A percentile compares a stretch with the other conserved stretches of the same genome.
Evolutionary conservation across 1,140 invertebrate species (phyloP).

Genomic region (Muscidifurax raptorellus): DNA sequence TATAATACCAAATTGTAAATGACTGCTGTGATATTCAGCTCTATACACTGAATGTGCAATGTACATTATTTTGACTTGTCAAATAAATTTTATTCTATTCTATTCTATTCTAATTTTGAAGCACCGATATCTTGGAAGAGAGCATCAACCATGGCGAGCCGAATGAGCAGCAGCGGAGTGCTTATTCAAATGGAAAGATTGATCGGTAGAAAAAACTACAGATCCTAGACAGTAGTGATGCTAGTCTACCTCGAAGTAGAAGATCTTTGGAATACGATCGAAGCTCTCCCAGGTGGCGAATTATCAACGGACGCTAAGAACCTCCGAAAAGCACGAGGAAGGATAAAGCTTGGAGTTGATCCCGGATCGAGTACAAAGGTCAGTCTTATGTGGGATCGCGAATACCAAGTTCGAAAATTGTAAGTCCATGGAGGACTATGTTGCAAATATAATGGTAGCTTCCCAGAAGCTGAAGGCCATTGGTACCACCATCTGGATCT

Average conservation of each 20-base stretch:
- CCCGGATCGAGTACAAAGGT: slow-evolving; percentile 59
- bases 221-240: neutral
- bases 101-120: no score
- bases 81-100: no score
- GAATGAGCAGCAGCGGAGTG: no score
- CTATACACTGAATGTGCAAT: no score
- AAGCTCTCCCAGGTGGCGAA: neutral
- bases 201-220: neutral
- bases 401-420: slow-evolving; percentile 57
- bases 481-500: slow-evolving; percentile 64
- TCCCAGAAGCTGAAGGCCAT: slow-evolving; percentile 57
- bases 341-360: neutral
- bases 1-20: no score
- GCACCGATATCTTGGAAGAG: no score
- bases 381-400: slow-evolving; percentile 57
- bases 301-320: neutral
- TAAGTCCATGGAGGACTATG: slow-evolving; percentile 52
- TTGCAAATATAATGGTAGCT: slow-evolving; percentile 47
- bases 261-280: neutral
- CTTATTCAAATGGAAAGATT: neutral
- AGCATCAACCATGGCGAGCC: no score
- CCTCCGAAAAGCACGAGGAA: neutral
- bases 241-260: neutral
- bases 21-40: no score
- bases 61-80: no score